A percentile compares a stretch with the other conserved stretches of the same genome.
phyloP scores from a whole-genome alignment of 2,888 invertebrate species.

The Mythimna impura region DNA sequence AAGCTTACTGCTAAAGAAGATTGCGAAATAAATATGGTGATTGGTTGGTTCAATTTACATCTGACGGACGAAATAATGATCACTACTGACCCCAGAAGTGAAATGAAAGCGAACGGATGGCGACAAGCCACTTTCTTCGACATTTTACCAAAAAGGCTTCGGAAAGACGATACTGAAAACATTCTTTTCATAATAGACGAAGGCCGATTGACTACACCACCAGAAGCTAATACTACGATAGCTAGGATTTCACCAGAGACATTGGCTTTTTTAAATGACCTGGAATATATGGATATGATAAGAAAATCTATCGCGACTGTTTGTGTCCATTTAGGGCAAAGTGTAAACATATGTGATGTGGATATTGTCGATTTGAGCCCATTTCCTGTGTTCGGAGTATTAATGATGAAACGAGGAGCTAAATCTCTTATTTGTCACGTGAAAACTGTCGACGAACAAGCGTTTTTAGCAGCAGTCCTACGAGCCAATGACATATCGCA shows the following conservation, averaged over 20 bases:
- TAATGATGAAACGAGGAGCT: slow-evolving; percentile 80
- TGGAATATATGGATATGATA: slow-evolving; percentile 55
- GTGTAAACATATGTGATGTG: slow-evolving; percentile 17
- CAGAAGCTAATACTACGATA: slow-evolving; percentile 10
- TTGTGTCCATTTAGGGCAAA: slow-evolving; percentile 52
- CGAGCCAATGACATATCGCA: slow-evolving; percentile 41
- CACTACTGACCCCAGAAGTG: slow-evolving; percentile 87
- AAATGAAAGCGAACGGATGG: slow-evolving; percentile 79
- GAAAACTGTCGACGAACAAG: slow-evolving; percentile 38
- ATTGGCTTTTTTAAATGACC: slow-evolving; percentile 53
- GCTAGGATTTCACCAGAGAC: slow-evolving; percentile 46
- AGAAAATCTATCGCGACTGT: slow-evolving; percentile 24
- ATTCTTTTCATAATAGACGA: slow-evolving; percentile 38
- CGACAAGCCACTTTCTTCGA: slow-evolving; percentile 61
- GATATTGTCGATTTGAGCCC: slow-evolving; percentile 87
- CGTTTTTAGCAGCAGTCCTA: slow-evolving; percentile 40
- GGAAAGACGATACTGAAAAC: slow-evolving; percentile 14
- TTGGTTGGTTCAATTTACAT: slow-evolving; percentile 92
- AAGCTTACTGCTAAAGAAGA: slow-evolving; percentile 31
- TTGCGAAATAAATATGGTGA: slow-evolving; percentile 74
- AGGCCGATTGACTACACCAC: slow-evolving; percentile 39
- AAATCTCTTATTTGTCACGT: slow-evolving; percentile 73
- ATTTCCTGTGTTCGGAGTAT: slow-evolving; percentile 89
- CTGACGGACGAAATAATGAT: slow-evolving; percentile 90
- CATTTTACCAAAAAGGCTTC: slow-evolving; percentile 36